Evolutionary conservation across 2,113 vertebrate species (phyloP).

Genomic region (Brienomyrus brachyistius): DNA sequence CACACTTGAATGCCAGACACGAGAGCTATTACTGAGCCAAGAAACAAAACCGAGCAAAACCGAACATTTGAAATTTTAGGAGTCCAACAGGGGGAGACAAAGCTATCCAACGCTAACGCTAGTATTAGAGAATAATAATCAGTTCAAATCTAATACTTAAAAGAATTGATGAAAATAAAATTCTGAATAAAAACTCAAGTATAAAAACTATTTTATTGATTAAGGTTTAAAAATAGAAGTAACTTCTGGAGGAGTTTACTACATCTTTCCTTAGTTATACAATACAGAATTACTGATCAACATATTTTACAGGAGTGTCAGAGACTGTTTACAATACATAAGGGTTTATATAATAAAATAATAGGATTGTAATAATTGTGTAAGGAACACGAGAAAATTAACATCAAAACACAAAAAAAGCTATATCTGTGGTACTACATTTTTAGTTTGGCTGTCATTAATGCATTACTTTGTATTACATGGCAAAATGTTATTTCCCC

Average conservation of each 20-base stretch:
- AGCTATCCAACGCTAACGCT: too few relatives aligned
- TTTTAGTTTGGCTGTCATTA: neutral
- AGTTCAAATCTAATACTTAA: neutral
- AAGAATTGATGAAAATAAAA: neutral
- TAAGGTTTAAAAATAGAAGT: conserved; percentile 4
- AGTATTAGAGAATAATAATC: too few relatives aligned
- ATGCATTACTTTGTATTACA: neutral
- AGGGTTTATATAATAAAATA: neutral
- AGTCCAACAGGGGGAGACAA: neutral
- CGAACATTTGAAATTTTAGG: too few relatives aligned
- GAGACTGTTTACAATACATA: neutral
- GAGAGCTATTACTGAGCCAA: neutral
- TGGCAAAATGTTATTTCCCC: neutral
- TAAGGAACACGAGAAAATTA: neutral
- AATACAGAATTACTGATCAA: neutral
- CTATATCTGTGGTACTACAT: neutral
- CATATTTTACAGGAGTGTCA: neutral
- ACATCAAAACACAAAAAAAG: neutral
- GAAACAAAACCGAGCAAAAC: neutral
- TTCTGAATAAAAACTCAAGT: neutral
- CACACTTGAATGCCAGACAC: neutral
- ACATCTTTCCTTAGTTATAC: neutral
- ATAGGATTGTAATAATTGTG: neutral
- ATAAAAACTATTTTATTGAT: conserved; percentile 5
- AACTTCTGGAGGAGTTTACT: neutral